These are phyloP conservation scores for Lycocorax pyrrhopterus DNA, from an alignment of 2,113 vertebrate species.

Conservation along the genomic window DNA sequence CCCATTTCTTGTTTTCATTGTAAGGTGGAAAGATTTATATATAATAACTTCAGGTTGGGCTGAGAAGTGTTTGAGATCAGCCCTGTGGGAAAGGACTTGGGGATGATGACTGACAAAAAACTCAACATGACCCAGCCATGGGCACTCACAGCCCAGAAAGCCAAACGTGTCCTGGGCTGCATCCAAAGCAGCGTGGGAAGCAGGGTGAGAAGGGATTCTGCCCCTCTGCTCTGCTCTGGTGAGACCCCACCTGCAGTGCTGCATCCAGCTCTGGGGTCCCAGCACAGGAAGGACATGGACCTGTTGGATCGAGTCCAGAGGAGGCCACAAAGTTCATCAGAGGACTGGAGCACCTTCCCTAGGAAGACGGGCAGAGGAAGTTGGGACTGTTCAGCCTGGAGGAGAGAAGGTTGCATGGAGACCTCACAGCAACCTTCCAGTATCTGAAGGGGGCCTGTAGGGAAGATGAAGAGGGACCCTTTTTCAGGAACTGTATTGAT, in stretches of 20 bases:
- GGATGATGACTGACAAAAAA: not conserved
- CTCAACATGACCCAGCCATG: fast-evolving
- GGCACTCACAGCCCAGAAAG: not conserved
- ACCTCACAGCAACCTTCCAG: not conserved
- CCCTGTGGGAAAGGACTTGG: not conserved
- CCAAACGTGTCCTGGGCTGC: not conserved
- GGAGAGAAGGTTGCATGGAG: not conserved
- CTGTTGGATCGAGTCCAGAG: fast-evolving
- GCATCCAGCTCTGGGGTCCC: not conserved
- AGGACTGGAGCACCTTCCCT: too few relatives aligned
- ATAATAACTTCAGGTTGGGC: not conserved
- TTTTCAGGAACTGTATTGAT: not conserved
- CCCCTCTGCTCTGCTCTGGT: not conserved
- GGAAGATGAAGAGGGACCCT: not conserved
- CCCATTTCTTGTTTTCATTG: not conserved
- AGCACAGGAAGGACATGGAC: not conserved
- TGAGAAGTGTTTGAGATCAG: not conserved
- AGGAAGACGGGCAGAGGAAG: not conserved
- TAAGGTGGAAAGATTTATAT: not conserved
- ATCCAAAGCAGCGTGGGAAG: not conserved
- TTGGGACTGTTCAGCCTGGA: not conserved
- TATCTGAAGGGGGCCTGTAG: not conserved
- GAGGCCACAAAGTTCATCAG: not conserved
- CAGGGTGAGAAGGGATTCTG: not conserved
- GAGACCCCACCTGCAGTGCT: not conserved